Base-by-base conservation (phyloP, 2,888 invertebrate genomes). In the Gonocerus acuteangulatus region DNA sequence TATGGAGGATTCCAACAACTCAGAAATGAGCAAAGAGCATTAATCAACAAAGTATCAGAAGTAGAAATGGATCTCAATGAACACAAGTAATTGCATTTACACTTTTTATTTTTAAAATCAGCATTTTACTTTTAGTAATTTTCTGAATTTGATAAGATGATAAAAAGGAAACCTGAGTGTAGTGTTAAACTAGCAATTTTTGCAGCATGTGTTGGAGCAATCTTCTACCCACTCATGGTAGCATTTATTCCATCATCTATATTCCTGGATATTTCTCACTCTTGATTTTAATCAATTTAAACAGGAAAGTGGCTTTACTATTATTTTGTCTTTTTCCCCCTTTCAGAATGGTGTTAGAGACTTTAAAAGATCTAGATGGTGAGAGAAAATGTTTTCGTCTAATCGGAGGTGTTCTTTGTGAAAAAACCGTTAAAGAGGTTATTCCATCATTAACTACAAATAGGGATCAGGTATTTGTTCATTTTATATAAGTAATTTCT, bases 41-140 rank as follows among this genome's bases (percentile, higher is more conserved):
- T 94, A 70, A 89, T 89, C 23, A 85, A 83, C 69, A 95, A 95
- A 80, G 81, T 95, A 65, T 86, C 89, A 1, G 95, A 96, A 77
- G 78, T 96, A 70, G 94, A 95, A 79, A 83, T 87, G 80, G 96
- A 97, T 75, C 80, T 91, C 65, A 94, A 91, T 74, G 96, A 97
- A 77, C 95, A 96, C 80, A 95, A 90, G 95, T 96, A 78, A 79
- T 79, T 74, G 32, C 39, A 54, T 36, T 59, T 58, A 15, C n/a
- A n/a, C n/a, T n/a, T n/a, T n/a, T n/a, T n/a, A n/a, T n/a, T n/a
- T n/a, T n/a, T n/a, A n/a, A n/a, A n/a, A n/a, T n/a, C n/a, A n/a
- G n/a, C n/a, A n/a, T n/a, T n/a, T n/a, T n/a, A n/a, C n/a, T n/a
- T n/a, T n/a, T n/a, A n/a, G n/a, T n/a, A n/a, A n/a, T n/a, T n/a